These are phyloP conservation scores for Drosophila mulleri DNA, from an alignment of 2,888 invertebrate species.

Conservation along the genomic window DNA sequence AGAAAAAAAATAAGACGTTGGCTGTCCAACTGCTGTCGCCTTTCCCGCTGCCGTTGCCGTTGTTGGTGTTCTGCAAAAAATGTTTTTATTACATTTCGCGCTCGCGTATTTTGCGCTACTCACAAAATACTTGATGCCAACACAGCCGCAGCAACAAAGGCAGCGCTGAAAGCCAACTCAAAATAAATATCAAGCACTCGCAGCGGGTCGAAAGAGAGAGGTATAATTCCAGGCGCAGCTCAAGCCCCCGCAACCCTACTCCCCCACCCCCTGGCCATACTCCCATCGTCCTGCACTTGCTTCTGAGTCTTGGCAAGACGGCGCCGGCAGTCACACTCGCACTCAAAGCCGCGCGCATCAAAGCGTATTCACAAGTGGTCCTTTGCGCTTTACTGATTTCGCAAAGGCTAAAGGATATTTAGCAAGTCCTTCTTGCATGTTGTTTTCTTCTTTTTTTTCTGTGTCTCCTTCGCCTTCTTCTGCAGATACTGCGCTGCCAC, in stretches of 20 bases:
- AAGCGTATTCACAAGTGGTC: slow-evolving; percentile 83
- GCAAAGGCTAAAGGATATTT: slow-evolving; percentile 78
- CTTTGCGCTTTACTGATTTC: slow-evolving; percentile 82
- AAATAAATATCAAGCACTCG: slow-evolving; percentile 68
- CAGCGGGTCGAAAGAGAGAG: slow-evolving; percentile 13
- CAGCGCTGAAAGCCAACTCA: slow-evolving; percentile 50
- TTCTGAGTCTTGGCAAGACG: slow-evolving; percentile 8
- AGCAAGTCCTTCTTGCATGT: slow-evolving; percentile 67
- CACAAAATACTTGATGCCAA: slow-evolving; percentile 77
- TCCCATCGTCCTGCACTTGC: not conserved
- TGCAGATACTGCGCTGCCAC: slow-evolving; percentile 50
- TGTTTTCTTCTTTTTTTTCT: slow-evolving; percentile 21
- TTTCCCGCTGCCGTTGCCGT: slow-evolving; percentile 1
- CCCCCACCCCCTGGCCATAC: not conserved
- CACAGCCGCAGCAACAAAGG: slow-evolving; percentile 54
- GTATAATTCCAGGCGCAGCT: slow-evolving; percentile 21
- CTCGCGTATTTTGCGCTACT: slow-evolving; percentile 78
- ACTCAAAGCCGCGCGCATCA: slow-evolving; percentile 77
- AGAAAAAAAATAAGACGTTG: slow-evolving; percentile 66
- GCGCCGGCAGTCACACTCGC: slow-evolving; percentile 66
- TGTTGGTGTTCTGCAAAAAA: slow-evolving; percentile 69
- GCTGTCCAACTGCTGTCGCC: slow-evolving; percentile 34
- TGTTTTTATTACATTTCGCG: slow-evolving; percentile 84
- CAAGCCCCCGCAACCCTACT: not conserved
- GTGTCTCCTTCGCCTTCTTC: slow-evolving; percentile 17